These are phyloP conservation scores for Macrosoma leucophasiata DNA, from an alignment of 2,888 invertebrate species.

Conservation along the genomic window DNA sequence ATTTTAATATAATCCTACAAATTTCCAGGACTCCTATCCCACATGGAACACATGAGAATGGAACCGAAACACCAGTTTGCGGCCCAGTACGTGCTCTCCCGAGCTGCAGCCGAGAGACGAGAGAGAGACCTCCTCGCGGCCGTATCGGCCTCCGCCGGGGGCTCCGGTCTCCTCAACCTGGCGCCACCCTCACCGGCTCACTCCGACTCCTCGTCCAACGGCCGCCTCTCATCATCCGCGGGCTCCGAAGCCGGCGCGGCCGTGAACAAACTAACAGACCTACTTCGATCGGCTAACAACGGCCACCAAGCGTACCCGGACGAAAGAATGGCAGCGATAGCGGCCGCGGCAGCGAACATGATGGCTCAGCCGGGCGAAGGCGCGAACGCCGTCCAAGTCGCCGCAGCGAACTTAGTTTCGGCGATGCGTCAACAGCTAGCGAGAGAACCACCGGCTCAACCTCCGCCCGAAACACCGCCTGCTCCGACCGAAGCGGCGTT, in stretches of 20 bases:
- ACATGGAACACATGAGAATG: constrained; percentile 98
- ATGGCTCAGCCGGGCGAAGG: constrained; percentile 78
- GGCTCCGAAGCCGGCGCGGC: constrained; percentile 82
- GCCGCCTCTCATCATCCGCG: constrained; percentile 86
- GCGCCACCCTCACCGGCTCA: constrained; percentile 91
- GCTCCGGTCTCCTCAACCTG: constrained; percentile 79
- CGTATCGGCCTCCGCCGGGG: constrained; percentile 78
- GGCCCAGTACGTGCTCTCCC: constrained; percentile 92
- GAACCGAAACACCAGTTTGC: constrained; percentile 97
- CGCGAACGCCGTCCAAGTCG: constrained; percentile 81
- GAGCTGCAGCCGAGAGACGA: constrained; percentile 92
- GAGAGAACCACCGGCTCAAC: constrained; percentile 77
- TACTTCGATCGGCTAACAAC: constrained; percentile 80
- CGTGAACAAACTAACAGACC: constrained; percentile 74
- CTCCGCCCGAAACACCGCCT: constrained; percentile 84
- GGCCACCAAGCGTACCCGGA: constrained; percentile 79
- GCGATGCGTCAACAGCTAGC: constrained; percentile 81
- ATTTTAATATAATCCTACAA: no score
- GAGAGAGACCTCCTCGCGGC: constrained; percentile 87
- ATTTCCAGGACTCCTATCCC: constrained; percentile 88
- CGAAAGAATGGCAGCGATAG: constrained; percentile 82
- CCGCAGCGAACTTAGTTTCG: constrained; percentile 84
- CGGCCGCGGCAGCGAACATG: constrained; percentile 78
- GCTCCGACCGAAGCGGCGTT: constrained; percentile 86
- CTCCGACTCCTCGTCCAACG: constrained; percentile 91